A percentile compares a stretch with the other conserved stretches of the same genome.
These are phyloP conservation scores for Hemithea aestivaria DNA, from an alignment of 2,888 invertebrate species.

Conservation along the genomic window DNA sequence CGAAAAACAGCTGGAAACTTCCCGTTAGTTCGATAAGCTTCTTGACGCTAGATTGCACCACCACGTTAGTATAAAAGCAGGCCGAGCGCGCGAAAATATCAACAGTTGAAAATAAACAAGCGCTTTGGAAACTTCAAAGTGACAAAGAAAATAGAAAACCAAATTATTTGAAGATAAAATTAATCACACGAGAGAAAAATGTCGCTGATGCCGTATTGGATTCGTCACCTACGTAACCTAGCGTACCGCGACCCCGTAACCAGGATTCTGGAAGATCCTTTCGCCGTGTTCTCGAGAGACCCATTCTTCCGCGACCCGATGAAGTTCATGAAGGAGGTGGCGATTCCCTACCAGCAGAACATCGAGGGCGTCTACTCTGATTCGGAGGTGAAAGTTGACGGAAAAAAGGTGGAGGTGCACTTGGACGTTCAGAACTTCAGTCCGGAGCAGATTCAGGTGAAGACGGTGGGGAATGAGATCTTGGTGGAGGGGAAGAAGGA, in stretches of 20 bases:
- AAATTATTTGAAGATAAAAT: constrained; percentile 11
- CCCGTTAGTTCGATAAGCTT: constrained; percentile 36
- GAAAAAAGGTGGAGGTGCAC: constrained; percentile 85
- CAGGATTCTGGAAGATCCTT: constrained; percentile 58
- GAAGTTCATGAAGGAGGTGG: constrained; percentile 50
- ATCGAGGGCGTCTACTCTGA: constrained; percentile 75
- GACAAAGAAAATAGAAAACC: background rate
- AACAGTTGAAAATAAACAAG: constrained; percentile 27
- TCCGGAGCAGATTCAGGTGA: constrained; percentile 89
- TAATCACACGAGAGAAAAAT: constrained; percentile 46
- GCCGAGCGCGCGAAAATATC: constrained; percentile 19
- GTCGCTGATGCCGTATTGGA: constrained; percentile 68
- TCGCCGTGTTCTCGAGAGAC: constrained; percentile 51
- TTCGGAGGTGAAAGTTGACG: constrained; percentile 77
- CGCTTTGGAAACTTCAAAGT: background rate
- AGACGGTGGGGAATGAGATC: constrained; percentile 85
- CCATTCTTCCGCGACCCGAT: constrained; percentile 66
- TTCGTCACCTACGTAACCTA: constrained; percentile 62
- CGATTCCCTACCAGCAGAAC: constrained; percentile 51
- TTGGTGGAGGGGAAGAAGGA: constrained; percentile 89
- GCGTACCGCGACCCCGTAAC: constrained; percentile 54
- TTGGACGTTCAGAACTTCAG: constrained; percentile 88
- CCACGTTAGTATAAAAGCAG: constrained; percentile 47
- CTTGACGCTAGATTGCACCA: constrained; percentile 52
- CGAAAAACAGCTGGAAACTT: constrained; percentile 40